Evolutionary conservation across 2,888 invertebrate genomes (phyloP).

Genomic region (Dermolepida albohirtum): DNA sequence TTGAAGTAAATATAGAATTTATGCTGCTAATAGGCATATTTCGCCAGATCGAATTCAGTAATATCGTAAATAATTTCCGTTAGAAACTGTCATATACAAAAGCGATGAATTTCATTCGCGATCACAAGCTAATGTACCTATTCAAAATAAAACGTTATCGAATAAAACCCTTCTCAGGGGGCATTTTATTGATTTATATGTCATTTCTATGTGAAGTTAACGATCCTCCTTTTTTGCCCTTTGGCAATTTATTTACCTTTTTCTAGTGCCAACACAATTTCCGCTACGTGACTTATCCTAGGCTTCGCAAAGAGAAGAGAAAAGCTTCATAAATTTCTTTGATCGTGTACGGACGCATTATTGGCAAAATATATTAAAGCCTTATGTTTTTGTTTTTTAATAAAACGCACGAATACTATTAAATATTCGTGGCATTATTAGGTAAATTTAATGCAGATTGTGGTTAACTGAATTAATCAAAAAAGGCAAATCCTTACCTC

Average conservation of each 20-base stretch:
- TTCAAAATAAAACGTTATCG: not conserved
- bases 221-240: slow-evolving; percentile 11
- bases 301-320: not conserved
- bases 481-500: too few species aligned
- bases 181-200: slow-evolving; percentile 3
- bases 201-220: slow-evolving; percentile 13
- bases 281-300: slow-evolving; percentile 3
- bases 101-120: too few species aligned
- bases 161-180: not conserved
- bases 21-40: too few species aligned
- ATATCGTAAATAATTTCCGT: too few species aligned
- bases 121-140: too few species aligned
- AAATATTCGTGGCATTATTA: too few species aligned
- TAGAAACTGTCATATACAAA: too few species aligned
- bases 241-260: slow-evolving; percentile 15
- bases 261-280: slow-evolving; percentile 19
- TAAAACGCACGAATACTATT: too few species aligned
- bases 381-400: not conserved
- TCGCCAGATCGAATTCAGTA: too few species aligned
- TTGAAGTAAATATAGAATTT: too few species aligned
- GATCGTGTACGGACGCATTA: not conserved
- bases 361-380: not conserved
- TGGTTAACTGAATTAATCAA: too few species aligned
- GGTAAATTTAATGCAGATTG: too few species aligned
- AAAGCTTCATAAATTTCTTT: slow-evolving; percentile 9